A percentile compares a stretch with the other conserved stretches of the same genome.
These are phyloP conservation scores for Macropis europaea DNA, from an alignment of 2,888 invertebrate genomes.

Conservation along the genomic window DNA sequence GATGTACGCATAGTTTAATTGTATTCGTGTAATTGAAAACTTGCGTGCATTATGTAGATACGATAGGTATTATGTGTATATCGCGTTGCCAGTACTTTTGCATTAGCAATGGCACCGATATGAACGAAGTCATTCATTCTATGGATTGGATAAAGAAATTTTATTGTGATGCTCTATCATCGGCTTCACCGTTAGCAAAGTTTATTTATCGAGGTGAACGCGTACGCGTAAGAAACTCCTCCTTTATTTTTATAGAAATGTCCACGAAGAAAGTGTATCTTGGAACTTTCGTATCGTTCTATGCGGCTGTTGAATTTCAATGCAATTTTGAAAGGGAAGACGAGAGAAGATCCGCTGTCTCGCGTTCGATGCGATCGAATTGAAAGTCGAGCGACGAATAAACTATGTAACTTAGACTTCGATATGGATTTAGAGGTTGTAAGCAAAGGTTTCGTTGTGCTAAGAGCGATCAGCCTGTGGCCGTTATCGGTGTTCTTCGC, in stretches of 20 bases:
- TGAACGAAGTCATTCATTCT: conserved; percentile 57
- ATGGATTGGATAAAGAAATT: conserved; percentile 19
- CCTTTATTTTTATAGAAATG: conserved; percentile 38
- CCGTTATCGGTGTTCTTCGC: conserved; percentile 14
- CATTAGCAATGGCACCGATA: conserved; percentile 37
- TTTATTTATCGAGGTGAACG: background rate
- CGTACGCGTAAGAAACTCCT: conserved; percentile 1
- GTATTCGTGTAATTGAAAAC: background rate
- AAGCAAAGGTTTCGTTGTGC: conserved; percentile 24
- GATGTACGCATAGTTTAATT: background rate
- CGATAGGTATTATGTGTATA: conserved; percentile 37
- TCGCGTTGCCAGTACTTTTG: conserved; percentile 55
- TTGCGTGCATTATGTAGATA: conserved; percentile 1
- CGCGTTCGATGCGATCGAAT: background rate
- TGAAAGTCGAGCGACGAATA: background rate
- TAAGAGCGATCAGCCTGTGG: conserved; percentile 14
- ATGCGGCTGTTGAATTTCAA: background rate
- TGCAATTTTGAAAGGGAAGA: background rate
- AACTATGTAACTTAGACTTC: conserved; percentile 23
- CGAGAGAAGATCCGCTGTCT: background rate
- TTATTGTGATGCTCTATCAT: conserved; percentile 12
- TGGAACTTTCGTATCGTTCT: background rate
- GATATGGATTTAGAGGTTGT: conserved; percentile 12
- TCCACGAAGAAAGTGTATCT: background rate
- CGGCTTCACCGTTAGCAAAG: background rate